Percentiles rank a stretch among this genome's conserved stretches.
phyloP scores from a whole-genome alignment of 2,888 invertebrate genomes.

The Phymatocera aterrima region DNA sequence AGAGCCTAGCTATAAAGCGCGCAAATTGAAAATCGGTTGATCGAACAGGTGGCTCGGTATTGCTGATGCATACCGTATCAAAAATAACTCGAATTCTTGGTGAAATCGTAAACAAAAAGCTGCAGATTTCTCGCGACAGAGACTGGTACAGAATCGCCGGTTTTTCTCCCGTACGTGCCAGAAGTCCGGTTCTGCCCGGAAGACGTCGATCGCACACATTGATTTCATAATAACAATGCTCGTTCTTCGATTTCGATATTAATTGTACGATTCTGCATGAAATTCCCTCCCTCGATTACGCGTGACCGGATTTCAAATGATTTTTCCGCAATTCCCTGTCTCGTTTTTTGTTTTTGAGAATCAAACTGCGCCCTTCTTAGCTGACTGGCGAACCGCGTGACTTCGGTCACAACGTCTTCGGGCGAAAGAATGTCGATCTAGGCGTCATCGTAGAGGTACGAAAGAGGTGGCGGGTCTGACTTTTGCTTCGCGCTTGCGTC shows the following conservation, averaged over 20 bases:
- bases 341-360: background rate
- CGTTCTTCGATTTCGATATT: no score
- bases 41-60: background rate
- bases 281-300: background rate
- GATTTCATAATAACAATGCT: no score
- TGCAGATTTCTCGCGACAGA: background rate
- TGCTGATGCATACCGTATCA: background rate
- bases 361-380: background rate
- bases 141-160: background rate
- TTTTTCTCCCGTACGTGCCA: background rate
- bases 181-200: background rate
- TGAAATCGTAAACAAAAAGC: background rate
- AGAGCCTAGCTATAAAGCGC: background rate
- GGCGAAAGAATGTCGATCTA: slow-evolving; percentile 5
- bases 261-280: no score
- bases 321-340: no score
- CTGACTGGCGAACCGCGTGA: background rate
- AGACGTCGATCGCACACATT: no score
- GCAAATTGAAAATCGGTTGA: background rate
- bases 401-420: background rate
- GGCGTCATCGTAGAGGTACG: slow-evolving; percentile 26
- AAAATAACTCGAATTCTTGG: background rate
- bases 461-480: slow-evolving; percentile 9
- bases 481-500: slow-evolving; percentile 51
- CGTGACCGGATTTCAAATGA: no score